Evolutionary conservation across 2,888 invertebrate genomes (phyloP).

Genomic region (Drosophila mimica): DNA sequence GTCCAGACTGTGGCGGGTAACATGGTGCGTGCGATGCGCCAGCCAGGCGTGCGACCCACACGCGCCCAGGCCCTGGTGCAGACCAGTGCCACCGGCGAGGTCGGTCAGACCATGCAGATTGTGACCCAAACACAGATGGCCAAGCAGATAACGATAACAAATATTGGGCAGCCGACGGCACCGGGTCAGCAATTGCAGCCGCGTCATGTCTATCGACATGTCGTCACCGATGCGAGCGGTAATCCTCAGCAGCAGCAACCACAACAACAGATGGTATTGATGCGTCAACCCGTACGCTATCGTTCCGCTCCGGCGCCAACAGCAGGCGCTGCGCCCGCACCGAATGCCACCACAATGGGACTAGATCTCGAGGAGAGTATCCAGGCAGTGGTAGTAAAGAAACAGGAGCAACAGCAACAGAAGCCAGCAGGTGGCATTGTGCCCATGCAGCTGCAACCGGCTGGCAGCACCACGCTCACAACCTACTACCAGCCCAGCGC

Average conservation of each 20-base stretch:
- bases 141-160: constrained; percentile 72
- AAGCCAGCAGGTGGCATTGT: constrained; percentile 23
- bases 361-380: constrained; percentile 84
- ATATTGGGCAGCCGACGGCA: constrained; percentile 58
- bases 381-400: constrained; percentile 83
- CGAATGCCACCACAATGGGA: constrained; percentile 50
- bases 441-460: constrained; percentile 38
- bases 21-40: constrained; percentile 61
- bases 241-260: constrained; percentile 58
- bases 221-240: constrained; percentile 49
- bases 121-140: constrained; percentile 55
- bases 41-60: constrained; percentile 48
- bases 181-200: constrained; percentile 61
- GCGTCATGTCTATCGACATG: constrained; percentile 68
- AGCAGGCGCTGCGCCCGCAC: constrained; percentile 32
- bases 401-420: constrained; percentile 77
- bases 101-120: constrained; percentile 66
- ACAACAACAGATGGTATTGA: constrained; percentile 64
- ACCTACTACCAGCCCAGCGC: constrained; percentile 70
- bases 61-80: constrained; percentile 65
- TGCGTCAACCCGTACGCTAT: constrained; percentile 61
- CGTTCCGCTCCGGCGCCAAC: constrained; percentile 40
- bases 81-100: constrained; percentile 48
- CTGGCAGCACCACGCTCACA: constrained; percentile 76
- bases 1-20: constrained; percentile 36